These are phyloP conservation scores for Microctenopoma steveboyesi DNA, from an alignment of 2,797 vertebrate species.

Conservation along the genomic window DNA sequence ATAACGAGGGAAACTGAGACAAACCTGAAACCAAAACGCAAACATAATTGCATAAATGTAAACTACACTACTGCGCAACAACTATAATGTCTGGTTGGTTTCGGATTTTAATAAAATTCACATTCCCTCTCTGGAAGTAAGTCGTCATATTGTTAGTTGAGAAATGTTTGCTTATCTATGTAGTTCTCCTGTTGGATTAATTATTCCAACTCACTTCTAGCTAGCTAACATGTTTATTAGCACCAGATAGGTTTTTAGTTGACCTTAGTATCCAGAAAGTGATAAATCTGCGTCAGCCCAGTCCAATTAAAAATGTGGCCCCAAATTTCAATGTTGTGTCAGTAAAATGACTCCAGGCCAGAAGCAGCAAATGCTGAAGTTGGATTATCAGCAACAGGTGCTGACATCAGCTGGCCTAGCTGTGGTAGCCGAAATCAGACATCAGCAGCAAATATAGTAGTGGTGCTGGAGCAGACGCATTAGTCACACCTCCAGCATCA, in stretches of 20 bases:
- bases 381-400: conserved; percentile 38
- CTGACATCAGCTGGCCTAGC: conserved; percentile 25
- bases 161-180: no score
- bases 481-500: conserved; percentile 50
- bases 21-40: conserved; percentile 9
- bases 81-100: neutral
- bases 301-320: neutral
- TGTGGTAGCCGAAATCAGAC: conserved; percentile 29
- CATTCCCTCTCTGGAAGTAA: neutral
- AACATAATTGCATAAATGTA: conserved; percentile 6
- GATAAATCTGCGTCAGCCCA: neutral
- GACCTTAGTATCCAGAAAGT: neutral
- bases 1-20: neutral
- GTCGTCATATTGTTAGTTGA: neutral
- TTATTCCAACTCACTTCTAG: neutral
- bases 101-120: neutral
- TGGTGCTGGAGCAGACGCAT: conserved; percentile 49
- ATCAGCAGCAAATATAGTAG: conserved; percentile 40
- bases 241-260: neutral
- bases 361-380: conserved; percentile 9
- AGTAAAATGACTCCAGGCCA: neutral
- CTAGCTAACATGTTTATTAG: neutral
- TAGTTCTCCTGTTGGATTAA: neutral
- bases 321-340: neutral
- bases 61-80: no score